Base-by-base conservation (phyloP, 2,888 invertebrate species). In the Eueremaeus valkanovi region DNA sequence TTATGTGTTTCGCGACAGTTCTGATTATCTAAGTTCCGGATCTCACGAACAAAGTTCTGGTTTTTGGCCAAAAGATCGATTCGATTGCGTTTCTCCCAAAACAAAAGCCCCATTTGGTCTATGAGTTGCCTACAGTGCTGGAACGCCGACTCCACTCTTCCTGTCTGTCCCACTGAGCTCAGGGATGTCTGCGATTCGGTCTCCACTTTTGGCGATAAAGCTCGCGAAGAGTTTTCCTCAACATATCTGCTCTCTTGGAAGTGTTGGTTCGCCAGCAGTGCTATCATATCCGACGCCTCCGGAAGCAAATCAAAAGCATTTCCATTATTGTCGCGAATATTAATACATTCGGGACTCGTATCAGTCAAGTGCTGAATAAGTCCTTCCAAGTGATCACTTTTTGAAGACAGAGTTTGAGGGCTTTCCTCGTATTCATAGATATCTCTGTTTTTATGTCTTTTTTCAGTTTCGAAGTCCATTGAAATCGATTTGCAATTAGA, bases 21-120 rank as follows among this genome's bases (percentile, higher is more conserved):
- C 89, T 95, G 95, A 76, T 90, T 89, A 83, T 99, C 99, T 61
- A 99, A 87, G 84, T 99, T 95, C 77, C 94, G 88, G 76, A 99
- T 84, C 83, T 97, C 96, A 18, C 97, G 86, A 77, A 96, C 84
- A 78, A 98, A 86, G 75, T 95, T 90, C 81, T 96, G 95, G 80
- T 91, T 91, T 81, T 95, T 91, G 78, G 90, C 89, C 78, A 97
- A 86, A 76, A 96, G 87, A 83, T 96, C 92, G 80, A 95, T 88
- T 79, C 91, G 89, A n/a, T 49, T 78, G 82, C 96, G 87, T 24
- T 93, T 89, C 81, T 95, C 93, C 89, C 95, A 95, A 18, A 93
- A 92, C 33, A 93, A 88, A 74, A 93, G 86, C 29, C 97, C 96
- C 78, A 96, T 85, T 83, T 97, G 96, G 76, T 94, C 92, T 81